Base-by-base conservation (phyloP, 1,140 invertebrate genomes). In the Drosophila kohkoa region DNA sequence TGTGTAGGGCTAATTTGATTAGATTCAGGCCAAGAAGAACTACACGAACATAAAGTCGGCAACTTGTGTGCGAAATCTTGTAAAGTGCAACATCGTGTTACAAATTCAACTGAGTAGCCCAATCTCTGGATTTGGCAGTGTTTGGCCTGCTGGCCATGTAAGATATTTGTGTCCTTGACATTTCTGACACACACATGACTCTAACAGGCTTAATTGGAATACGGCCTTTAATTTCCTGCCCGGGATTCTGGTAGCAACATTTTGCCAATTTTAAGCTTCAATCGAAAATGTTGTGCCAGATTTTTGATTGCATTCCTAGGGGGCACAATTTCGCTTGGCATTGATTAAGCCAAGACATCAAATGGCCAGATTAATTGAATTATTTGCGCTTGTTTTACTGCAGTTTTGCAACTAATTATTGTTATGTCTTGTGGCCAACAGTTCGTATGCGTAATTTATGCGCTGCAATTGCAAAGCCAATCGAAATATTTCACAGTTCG, bases 1-100 rank as follows among this genome's bases (percentile, higher is more conserved):
- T 20, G 20, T 25, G 20, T 25, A 25, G 3, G 38, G 68, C 45
- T 82, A 87, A 89, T 85, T 89, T 81, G 68, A 89, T 88, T 76
- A 90, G 75, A 57, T 63, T 63, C 46, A 68, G 58, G 48, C 5
- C 5, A 38, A 78, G 68, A 43, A 57, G 25, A 13, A 46, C n/a
- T 62, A 48, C 20, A 16, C 4, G 16, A 11, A 15, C 52, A 10
- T 11, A 32, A 38, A 10, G n/a, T 6, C 41, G 11, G 11, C 5
- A 55, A 48, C 11, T 54, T 73, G 55, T 38, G 64, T 25, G 32
- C 20, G 10, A 69, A 81, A 68, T 81, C 41, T 74, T 52, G 13
- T 8, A 49, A 81, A 75, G 54, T 88, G 72, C 72, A 88, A 73
- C 64, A 64, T 25, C 11, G 13, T 32, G 45, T 35, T 20, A 1